Evolutionary conservation across 1,140 invertebrate genomes (phyloP).

Genomic region (Druon quercuslanigerum): DNA sequence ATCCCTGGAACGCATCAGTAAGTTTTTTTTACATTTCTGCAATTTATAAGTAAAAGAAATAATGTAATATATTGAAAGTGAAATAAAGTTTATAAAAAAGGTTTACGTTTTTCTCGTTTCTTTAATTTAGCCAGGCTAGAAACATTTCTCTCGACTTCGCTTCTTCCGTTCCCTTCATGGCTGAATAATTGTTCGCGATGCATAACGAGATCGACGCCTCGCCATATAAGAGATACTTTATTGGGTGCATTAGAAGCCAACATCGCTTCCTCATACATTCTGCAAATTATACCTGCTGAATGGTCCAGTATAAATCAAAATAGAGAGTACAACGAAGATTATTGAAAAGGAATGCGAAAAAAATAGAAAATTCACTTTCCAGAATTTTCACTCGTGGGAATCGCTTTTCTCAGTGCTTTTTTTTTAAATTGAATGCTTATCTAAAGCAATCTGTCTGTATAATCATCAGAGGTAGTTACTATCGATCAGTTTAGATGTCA

Average conservation of each 20-base stretch:
- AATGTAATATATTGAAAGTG: not conserved
- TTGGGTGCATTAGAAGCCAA: slow-evolving; percentile 3
- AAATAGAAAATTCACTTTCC: too few species aligned
- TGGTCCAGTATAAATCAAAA: slow-evolving; percentile 6
- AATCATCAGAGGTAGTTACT: too few species aligned
- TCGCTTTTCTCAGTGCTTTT: too few species aligned
- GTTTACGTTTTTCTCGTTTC: slow-evolving; percentile 1
- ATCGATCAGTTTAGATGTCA: too few species aligned
- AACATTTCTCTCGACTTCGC: slow-evolving; percentile 18
- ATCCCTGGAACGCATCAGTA: too few species aligned
- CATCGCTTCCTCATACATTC: slow-evolving; percentile 15
- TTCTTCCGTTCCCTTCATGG: slow-evolving; percentile 30
- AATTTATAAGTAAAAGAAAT: not conserved
- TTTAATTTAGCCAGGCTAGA: slow-evolving; percentile 8
- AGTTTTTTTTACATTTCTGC: too few species aligned
- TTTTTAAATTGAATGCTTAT: too few species aligned
- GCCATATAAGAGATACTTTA: slow-evolving; percentile 22
- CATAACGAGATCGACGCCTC: slow-evolving; percentile 31
- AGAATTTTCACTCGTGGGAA: too few species aligned
- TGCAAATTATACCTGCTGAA: slow-evolving; percentile 3
- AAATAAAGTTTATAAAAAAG: not conserved
- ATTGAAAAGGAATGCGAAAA: too few species aligned
- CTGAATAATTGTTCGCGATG: slow-evolving; percentile 24
- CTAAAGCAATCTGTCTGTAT: too few species aligned
- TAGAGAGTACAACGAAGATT: not conserved